These are phyloP conservation scores for Amyelois transitella DNA, from an alignment of 1,140 invertebrate species.

Conservation along the genomic window DNA sequence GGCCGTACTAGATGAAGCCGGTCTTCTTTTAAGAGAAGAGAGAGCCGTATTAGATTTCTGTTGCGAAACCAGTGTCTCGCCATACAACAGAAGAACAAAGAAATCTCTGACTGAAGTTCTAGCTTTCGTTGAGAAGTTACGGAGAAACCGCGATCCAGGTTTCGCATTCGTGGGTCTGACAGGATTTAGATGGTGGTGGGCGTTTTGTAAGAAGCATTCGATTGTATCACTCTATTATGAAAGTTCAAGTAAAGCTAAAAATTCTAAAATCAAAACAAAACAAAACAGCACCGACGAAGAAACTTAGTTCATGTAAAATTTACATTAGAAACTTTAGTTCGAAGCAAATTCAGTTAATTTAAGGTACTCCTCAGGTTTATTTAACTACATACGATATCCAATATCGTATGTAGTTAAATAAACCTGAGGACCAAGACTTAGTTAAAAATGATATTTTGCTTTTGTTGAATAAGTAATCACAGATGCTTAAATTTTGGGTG, in stretches of 20 bases:
- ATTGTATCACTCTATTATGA: slow-evolving; percentile 75
- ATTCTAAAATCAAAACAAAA: slow-evolving; percentile 34
- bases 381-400: too few relatives aligned
- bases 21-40: slow-evolving; percentile 78
- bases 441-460: too few relatives aligned
- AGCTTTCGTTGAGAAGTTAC: slow-evolving; percentile 79
- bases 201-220: slow-evolving; percentile 86
- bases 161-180: slow-evolving; percentile 80
- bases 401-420: too few relatives aligned
- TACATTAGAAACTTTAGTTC: too few relatives aligned
- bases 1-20: slow-evolving; percentile 82
- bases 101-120: slow-evolving; percentile 80
- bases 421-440: too few relatives aligned
- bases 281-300: slow-evolving; percentile 34
- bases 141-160: slow-evolving; percentile 76
- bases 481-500: too few relatives aligned
- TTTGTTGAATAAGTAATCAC: too few relatives aligned
- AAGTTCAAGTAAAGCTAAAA: slow-evolving; percentile 27
- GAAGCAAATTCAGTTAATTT: background rate
- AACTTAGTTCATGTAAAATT: slow-evolving; percentile 15
- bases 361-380: background rate
- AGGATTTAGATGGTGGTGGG: slow-evolving; percentile 88
- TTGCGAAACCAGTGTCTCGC: slow-evolving; percentile 82
- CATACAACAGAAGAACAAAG: slow-evolving; percentile 83
- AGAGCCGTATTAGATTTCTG: slow-evolving; percentile 81